Evolutionary conservation across 2,113 vertebrate species (phyloP), one percentile per base, ranked within the genome.

Genomic region (Calypte anna): DNA sequence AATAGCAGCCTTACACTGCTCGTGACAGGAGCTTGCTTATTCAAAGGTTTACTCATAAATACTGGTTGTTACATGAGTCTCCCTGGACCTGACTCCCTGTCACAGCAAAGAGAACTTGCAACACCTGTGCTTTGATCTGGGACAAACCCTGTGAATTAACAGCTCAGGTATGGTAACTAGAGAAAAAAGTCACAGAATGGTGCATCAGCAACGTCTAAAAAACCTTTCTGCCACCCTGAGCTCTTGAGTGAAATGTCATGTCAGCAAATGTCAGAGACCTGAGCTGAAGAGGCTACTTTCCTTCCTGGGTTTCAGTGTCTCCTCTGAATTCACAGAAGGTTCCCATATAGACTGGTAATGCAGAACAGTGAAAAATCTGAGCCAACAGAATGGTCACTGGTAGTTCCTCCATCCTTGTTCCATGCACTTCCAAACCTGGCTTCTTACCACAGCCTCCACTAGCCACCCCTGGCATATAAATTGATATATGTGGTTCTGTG

Each of bases 361-460:
- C 23, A 72, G 21, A 72, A 72, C 5, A 63, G 48, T 23, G 22
- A 82, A 95, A 90, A 82, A 69, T 50, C 31, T 75, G 23, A 82
- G 53, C 7, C 62, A 82, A 53, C 4, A 14, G 22, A 7, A 53
- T 2, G 1, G 3, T 43, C 30, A 14, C 67, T 1, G 0, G 5
- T 44, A 80, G 10, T 11, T 94, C 24, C 12, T 55, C 13, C 44
- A 20, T 25, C 16, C 7, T 62, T 83, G 33, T 21, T 66, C 7
- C 4, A 33, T 12, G 12, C 13, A 53, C 21, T 79, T 69, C 9
- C 9, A 80, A 73, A 73, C 27, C 18, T 46, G 11, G 7, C 10
- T 91, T 83, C 67, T 50, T 66, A 50, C 21, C 27, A 21, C 13
- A 63, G 13, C 2, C 13, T 40, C 27, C 5, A 11, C 8, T 23